These are phyloP conservation scores for Scolopax bukidnonensis DNA, from an alignment of 2,797 vertebrate genomes.

Conservation along the genomic window DNA sequence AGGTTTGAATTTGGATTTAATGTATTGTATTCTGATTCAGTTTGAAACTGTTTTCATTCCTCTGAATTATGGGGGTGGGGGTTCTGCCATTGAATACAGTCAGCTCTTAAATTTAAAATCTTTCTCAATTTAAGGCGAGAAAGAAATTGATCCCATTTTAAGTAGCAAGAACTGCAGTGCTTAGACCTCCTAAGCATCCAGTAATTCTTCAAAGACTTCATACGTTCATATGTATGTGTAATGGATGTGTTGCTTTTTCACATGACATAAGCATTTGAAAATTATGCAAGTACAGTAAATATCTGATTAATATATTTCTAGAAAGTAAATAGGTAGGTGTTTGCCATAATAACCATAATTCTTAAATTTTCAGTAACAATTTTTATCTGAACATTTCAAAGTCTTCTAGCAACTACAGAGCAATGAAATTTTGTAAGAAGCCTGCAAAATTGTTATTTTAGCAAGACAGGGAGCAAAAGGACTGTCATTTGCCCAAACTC, in stretches of 20 bases:
- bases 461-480: neutral
- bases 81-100: neutral
- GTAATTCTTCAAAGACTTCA: neutral
- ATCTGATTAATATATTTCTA: neutral
- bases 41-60: constrained; percentile 16
- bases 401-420: neutral
- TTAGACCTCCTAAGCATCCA: neutral
- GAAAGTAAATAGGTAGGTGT: neutral
- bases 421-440: neutral
- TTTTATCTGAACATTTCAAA: neutral
- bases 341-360: neutral
- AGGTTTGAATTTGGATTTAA: constrained; percentile 9
- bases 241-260: neutral
- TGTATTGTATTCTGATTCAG: constrained; percentile 23
- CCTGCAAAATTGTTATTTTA: neutral
- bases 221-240: neutral
- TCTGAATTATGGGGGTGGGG: neutral
- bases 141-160: neutral
- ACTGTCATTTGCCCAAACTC: neutral
- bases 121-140: neutral
- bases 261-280: neutral
- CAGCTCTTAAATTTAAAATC: neutral
- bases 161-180: neutral
- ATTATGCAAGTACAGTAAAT: neutral
- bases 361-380: neutral